Base-by-base conservation (phyloP, 2,888 invertebrate genomes). In the Rhogogaster chlorosoma region DNA sequence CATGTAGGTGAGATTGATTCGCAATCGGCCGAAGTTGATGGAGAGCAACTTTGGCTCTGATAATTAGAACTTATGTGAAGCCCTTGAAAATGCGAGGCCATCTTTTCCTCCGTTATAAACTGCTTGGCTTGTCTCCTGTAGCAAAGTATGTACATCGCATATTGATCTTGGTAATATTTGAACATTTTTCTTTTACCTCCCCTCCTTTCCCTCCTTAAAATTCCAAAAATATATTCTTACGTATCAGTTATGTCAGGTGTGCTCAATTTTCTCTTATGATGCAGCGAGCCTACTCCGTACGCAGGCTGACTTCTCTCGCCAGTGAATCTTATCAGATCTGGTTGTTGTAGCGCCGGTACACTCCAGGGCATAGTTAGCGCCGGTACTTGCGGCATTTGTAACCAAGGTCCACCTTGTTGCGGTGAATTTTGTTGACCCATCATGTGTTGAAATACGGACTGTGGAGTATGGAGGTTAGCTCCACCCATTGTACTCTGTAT, bases 51-150 rank as follows among this genome's bases (percentile, higher is more conserved):
- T 9, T 88, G 85, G 4, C 86, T 77, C 15, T 89, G 88, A 85
- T 90, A 91, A 86, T 89, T 90, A 9, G 94, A 92, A 89, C 94
- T 95, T 88, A 98, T 97, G 91, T 97, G 97, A 49, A 98, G 94
- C 57, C 96, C 95, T 88, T 95, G 96, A 87, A 98, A 95, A 90
- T 97, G 97, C 36, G 96, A 97, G 0, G 97, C 96, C 96, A 98
- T 97, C 92, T 96, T 97, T 90, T 97, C 97, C 92, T 97, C 97
- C 0, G 97, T 97, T 87, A 97, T 97, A 64, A 96, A 95, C 91
- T 97, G 97, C 91, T 98, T 98, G 9, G 94, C 91, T 73, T 89
- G 91, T 61, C 90, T 87, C 18, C 93, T 93, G 84, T 18, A 26
- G 22, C 26, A 22, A 61, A 26, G 9, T 2, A 57, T n/a, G 7